phyloP scores from a whole-genome alignment of 2,797 vertebrate genomes.

The Lacerta agilis region DNA sequence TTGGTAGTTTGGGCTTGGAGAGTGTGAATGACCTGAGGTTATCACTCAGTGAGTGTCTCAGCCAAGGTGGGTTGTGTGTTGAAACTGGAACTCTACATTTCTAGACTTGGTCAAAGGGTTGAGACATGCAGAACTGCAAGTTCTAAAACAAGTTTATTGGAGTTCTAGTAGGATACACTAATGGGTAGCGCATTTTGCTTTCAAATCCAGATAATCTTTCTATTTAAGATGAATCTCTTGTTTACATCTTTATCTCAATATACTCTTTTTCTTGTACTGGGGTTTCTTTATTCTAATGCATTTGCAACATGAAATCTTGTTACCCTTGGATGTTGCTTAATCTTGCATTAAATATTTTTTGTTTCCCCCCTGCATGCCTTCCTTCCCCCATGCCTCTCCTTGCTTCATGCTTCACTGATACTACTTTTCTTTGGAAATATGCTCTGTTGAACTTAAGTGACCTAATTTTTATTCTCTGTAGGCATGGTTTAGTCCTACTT shows the following conservation, averaged over 20 bases:
- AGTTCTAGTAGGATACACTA: neutral
- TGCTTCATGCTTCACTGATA: neutral
- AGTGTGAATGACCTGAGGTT: neutral
- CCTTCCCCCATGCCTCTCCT: neutral
- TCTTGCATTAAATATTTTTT: constrained; percentile 4
- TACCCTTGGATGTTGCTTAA: neutral
- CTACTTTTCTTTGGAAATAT: neutral
- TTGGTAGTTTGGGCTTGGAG: neutral
- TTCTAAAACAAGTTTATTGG: neutral
- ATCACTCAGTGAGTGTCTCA: neutral
- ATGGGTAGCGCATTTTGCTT: neutral
- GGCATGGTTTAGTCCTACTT: constrained; percentile 5
- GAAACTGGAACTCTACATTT: neutral
- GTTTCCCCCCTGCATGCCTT: neutral
- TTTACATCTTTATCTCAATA: neutral
- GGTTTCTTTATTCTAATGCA: constrained; percentile 2
- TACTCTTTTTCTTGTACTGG: neutral
- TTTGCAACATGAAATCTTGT: neutral
- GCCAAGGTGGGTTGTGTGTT: neutral
- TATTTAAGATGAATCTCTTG: neutral
- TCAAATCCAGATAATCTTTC: neutral
- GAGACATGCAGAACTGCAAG: neutral
- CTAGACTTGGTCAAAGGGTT: neutral
- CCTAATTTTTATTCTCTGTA: constrained; percentile 27
- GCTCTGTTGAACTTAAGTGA: constrained; percentile 1